These are phyloP conservation scores for Eledone cirrhosa DNA, from an alignment of 2,888 invertebrate species.

Conservation along the genomic window DNA sequence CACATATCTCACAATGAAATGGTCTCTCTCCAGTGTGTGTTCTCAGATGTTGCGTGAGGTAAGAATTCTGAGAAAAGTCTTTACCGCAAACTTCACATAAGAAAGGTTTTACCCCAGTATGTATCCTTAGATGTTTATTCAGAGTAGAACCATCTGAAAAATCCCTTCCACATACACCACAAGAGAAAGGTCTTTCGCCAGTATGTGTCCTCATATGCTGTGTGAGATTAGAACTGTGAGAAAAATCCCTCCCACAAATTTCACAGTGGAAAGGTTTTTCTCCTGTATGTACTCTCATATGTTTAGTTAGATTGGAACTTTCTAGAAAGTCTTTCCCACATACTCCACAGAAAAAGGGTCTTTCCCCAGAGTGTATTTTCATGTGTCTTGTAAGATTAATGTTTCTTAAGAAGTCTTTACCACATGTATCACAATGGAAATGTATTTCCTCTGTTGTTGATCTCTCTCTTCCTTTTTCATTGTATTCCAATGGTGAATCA, in stretches of 20 bases:
- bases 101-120: not conserved
- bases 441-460: no score
- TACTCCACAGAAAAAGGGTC: not conserved
- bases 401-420: not conserved
- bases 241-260: conserved; percentile 3
- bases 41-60: conserved; percentile 1
- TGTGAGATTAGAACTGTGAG: not conserved
- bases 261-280: conserved; percentile 10
- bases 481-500: no score
- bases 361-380: conserved; percentile 9
- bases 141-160: not conserved
- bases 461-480: no score
- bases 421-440: conserved; percentile 15
- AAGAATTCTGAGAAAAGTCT: conserved; percentile 8
- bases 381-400: conserved; percentile 1
- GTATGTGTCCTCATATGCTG: conserved; percentile 12
- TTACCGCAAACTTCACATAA: conserved; percentile 11
- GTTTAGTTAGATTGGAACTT: not conserved
- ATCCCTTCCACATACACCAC: not conserved
- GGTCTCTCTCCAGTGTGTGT: conserved; percentile 14
- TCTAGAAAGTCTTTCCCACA: conserved; percentile 7
- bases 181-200: conserved; percentile 9
- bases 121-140: not conserved
- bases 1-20: conserved; percentile 27
- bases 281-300: not conserved